Base-by-base conservation (phyloP, 2,797 vertebrate species). In the Tamandua tetradactyla region DNA sequence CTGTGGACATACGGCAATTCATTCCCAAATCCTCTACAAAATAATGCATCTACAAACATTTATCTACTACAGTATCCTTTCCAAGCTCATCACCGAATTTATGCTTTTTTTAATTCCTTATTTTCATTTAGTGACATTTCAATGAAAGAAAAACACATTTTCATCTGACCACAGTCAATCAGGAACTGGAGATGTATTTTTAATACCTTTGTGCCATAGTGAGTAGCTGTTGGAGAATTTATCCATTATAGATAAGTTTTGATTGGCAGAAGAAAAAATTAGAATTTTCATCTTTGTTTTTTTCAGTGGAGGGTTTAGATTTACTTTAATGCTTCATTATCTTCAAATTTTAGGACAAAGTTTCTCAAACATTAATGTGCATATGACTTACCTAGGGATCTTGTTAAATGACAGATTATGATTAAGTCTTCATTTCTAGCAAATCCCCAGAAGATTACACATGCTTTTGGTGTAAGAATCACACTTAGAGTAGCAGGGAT, bases 91-190 rank as follows among this genome's bases (percentile, higher is more conserved):
- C 68, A 80, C 35, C 72, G 55, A 30, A 57, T 12, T 55, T 37
- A 44, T 37, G 15, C 57, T 91, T 92, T 71, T 44, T 44, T 57
- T 87, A 62, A 52, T 59, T 82, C 35, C 7, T 52, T 71, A 80
- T 30, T 79, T 52, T 30, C 74, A 59, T 72, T 89, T 47, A 93
- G 30, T 81, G 74, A 94, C 37, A 91, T 87, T 94, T 95, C 57
- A 81, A 72, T 12, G 44, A 87, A 13, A 78, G 13, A 17, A 84
- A 68, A 95, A 87, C 30, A 64, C 17, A n/a, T 59, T 17, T 71
- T 89, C 84, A 87, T 57, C 32, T 27, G 35, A 52, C 37, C 57
- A 84, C 32, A 87, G 49, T 89, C 12, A 89, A 95, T 7, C 72
- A 88, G 40, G 32, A 94, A 32, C 25, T 42, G 59, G 22, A 88